phyloP scores from a whole-genome alignment of 1,140 invertebrate genomes.

The Yoshiicerus persimilis region DNA sequence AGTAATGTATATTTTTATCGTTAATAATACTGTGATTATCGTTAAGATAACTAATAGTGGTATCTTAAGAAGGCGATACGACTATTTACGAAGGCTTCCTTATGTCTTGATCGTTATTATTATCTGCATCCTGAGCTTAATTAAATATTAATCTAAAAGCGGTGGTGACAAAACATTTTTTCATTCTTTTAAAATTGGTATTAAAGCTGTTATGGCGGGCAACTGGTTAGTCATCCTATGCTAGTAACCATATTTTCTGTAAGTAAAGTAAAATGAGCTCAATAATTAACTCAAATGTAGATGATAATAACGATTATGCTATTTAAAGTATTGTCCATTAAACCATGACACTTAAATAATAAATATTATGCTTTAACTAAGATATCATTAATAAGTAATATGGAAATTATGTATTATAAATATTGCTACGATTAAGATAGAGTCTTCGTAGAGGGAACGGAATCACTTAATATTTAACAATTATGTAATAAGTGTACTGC shows the following conservation, averaged over 20 bases:
- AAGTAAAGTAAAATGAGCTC: background rate
- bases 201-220: background rate
- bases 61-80: background rate
- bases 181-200: background rate
- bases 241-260: background rate
- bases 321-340: background rate
- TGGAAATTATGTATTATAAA: background rate
- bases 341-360: background rate
- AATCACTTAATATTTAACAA: conserved; percentile 11
- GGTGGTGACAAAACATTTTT: background rate
- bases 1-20: background rate
- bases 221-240: background rate
- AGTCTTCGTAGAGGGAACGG: conserved; percentile 9
- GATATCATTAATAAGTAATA: conserved; percentile 2
- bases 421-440: background rate
- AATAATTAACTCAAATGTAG: conserved; percentile 1
- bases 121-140: background rate
- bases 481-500: background rate
- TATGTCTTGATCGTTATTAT: conserved; percentile 22
- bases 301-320: conserved; percentile 21
- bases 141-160: background rate
- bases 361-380: conserved; percentile 17
- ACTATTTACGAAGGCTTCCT: conserved; percentile 1
- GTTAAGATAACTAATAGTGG: background rate
- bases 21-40: background rate